Evolutionary conservation across 2,888 invertebrate genomes (phyloP).

Genomic region (Plebejus anna): DNA sequence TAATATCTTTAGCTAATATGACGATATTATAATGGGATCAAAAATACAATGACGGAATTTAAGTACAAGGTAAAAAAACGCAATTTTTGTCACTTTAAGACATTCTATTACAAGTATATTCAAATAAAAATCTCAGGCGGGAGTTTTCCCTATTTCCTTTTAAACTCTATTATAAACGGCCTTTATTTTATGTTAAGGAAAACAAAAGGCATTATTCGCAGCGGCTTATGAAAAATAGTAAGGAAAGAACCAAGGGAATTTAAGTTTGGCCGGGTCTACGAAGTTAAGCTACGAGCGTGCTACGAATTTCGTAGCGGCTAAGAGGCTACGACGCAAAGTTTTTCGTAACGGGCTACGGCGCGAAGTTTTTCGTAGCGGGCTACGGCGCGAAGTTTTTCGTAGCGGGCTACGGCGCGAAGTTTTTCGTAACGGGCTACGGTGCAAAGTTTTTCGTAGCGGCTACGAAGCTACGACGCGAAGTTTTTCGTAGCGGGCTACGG

Average conservation of each 20-base stretch:
- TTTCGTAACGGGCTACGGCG: neutral
- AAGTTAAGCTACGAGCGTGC: neutral
- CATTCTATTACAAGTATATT: too few species aligned
- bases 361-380: neutral
- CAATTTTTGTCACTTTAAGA: too few species aligned
- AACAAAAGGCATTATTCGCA: neutral
- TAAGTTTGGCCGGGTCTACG: constrained; percentile 2
- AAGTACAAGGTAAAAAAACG: too few species aligned
- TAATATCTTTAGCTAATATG: neutral
- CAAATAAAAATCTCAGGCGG: too few species aligned
- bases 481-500: neutral
- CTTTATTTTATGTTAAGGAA: neutral
- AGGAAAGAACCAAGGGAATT: constrained; percentile 4
- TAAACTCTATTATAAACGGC: neutral
- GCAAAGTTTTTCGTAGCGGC: neutral
- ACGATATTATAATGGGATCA: neutral
- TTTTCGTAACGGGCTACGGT: neutral
- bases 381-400: neutral
- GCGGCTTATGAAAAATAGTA: neutral
- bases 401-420: neutral
- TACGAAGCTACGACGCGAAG: neutral
- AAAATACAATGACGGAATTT: neutral
- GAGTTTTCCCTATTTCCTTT: too few species aligned
- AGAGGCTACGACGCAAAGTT: neutral
- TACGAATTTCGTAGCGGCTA: constrained; percentile 12